Evolutionary conservation across 2,888 invertebrate species (phyloP).

Genomic region (Xylophagus ater): DNA sequence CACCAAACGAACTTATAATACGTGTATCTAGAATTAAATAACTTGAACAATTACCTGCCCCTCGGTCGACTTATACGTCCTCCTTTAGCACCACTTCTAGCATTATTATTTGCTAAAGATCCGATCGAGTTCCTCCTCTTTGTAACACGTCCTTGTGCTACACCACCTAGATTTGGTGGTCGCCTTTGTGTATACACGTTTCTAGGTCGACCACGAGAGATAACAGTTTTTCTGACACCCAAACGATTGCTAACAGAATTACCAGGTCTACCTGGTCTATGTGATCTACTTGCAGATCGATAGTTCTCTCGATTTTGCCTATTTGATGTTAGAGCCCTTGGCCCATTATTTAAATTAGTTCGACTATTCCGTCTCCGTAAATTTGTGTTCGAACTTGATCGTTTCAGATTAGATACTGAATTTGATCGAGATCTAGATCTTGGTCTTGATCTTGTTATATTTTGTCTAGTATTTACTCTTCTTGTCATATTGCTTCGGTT

Average conservation of each 20-base stretch:
- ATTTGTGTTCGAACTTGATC: conserved; percentile 12
- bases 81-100: conserved; percentile 9
- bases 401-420: conserved; percentile 14
- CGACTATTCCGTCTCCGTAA: conserved; percentile 7
- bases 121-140: conserved; percentile 26
- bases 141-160: conserved; percentile 29
- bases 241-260: conserved; percentile 13
- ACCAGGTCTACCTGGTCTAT: conserved; percentile 4
- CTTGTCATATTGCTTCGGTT: conserved; percentile 8
- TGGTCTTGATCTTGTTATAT: conserved; percentile 11
- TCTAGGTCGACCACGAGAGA: conserved; percentile 8
- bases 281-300: neutral
- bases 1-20: neutral
- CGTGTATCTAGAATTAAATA: no score
- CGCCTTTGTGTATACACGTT: conserved; percentile 5
- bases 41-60: conserved; percentile 11
- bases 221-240: conserved; percentile 7
- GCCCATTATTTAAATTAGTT: conserved; percentile 5
- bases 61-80: conserved; percentile 13
- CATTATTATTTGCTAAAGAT: conserved; percentile 14
- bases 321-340: neutral
- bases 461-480: conserved; percentile 4
- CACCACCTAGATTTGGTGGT: conserved; percentile 15
- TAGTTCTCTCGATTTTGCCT: neutral
- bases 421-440: conserved; percentile 11